phyloP scores from a whole-genome alignment of 2,888 invertebrate genomes.

The Orthosia incerta region DNA sequence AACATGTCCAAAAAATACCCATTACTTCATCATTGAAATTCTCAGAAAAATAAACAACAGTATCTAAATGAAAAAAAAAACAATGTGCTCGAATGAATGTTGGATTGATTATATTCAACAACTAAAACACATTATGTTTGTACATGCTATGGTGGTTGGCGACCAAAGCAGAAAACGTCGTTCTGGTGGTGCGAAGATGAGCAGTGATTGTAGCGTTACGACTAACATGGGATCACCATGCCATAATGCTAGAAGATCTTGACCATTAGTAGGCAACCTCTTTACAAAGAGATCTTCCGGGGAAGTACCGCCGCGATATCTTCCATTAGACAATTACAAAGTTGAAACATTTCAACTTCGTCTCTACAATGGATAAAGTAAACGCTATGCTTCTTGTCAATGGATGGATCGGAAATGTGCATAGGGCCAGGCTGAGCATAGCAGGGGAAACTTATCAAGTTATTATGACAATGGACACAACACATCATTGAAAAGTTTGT shows the following conservation, averaged over 20 bases:
- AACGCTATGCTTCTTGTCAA: too few species aligned
- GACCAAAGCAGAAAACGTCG: not conserved
- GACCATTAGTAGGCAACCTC: not conserved
- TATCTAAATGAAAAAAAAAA: not conserved
- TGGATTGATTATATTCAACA: not conserved
- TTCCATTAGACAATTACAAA: not conserved
- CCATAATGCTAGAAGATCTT: not conserved
- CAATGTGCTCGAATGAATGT: not conserved
- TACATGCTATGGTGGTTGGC: not conserved
- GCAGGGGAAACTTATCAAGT: too few species aligned
- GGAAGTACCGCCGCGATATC: not conserved
- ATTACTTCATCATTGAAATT: constrained; percentile 3
- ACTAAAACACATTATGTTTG: not conserved
- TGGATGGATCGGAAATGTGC: not conserved
- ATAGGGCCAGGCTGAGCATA: not conserved
- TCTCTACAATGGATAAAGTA: too few species aligned
- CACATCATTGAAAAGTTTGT: not conserved
- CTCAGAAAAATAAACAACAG: constrained; percentile 12
- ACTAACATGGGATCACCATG: not conserved
- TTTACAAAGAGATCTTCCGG: not conserved
- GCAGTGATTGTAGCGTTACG: not conserved
- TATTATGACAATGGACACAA: not conserved
- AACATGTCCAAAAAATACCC: not conserved
- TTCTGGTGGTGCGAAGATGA: not conserved
- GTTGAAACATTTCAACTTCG: not conserved